A percentile compares a stretch with the other conserved stretches of the same genome.
Conservation (phyloP, 2,888 invertebrate species). For the Sthenelais limicola region DNA sequence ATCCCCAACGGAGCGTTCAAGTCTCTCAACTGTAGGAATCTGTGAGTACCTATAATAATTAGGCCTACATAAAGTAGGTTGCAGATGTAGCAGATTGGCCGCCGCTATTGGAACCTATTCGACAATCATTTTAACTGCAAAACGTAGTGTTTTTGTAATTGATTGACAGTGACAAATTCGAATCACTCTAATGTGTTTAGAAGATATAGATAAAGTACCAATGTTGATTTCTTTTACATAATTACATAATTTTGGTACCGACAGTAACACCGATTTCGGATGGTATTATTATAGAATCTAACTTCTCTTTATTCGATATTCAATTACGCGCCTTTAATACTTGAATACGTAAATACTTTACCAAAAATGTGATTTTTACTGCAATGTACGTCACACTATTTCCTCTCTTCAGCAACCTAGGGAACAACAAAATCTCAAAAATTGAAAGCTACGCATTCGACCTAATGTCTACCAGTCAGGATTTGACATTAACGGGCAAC, state of each 20-base stretch:
- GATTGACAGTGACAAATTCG: no score
- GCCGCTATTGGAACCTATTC: not conserved
- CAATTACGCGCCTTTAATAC: no score
- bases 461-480: constrained; percentile 8
- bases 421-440: constrained; percentile 50
- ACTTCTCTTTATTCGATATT: no score
- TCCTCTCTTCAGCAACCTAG: constrained; percentile 37
- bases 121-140: no score
- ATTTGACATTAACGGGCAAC: constrained; percentile 30
- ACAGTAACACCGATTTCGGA: not conserved
- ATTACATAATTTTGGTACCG: not conserved
- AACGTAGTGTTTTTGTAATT: no score
- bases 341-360: no score
- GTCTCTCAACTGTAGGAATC: not conserved
- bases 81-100: not conserved
- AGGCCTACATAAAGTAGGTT: not conserved
- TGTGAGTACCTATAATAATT: constrained; percentile 7
- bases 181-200: no score
- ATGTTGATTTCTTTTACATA: not conserved
- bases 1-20: constrained; percentile 47
- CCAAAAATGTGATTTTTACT: no score
- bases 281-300: no score
- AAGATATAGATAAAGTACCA: no score
- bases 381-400: not conserved
- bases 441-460: constrained; percentile 46